Evolutionary conservation across 2,797 vertebrate genomes (phyloP).

Genomic region (Staurois parvus): DNA sequence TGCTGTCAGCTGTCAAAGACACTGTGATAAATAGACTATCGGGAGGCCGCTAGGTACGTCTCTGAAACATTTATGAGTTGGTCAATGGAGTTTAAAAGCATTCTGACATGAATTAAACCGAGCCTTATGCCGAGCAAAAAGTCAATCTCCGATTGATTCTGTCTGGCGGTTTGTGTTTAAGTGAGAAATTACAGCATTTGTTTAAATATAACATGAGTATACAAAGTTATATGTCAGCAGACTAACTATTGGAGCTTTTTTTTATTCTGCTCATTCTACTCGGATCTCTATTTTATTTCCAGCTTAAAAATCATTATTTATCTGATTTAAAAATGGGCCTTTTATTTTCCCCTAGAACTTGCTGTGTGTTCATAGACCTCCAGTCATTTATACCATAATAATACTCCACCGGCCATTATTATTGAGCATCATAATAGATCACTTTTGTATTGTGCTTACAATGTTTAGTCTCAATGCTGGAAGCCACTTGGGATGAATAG

Average conservation of each 20-base stretch:
- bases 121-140: constrained; percentile 72
- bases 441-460: constrained; percentile 49
- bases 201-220: constrained; percentile 60
- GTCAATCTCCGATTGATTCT: constrained; percentile 79
- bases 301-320: constrained; percentile 59
- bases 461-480: constrained; percentile 49
- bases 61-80: constrained; percentile 76
- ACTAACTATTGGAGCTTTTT: constrained; percentile 16
- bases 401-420: constrained; percentile 51
- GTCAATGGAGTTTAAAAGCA: constrained; percentile 75
- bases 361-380: constrained; percentile 37
- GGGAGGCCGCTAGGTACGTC: constrained; percentile 66
- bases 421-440: constrained; percentile 61
- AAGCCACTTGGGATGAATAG: constrained; percentile 51
- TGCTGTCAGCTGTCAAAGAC: constrained; percentile 67
- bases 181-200: constrained; percentile 62
- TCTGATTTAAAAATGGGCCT: constrained; percentile 57
- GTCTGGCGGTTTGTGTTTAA: constrained; percentile 71
- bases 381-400: constrained; percentile 56
- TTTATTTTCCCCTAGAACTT: constrained; percentile 58
- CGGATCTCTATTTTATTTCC: constrained; percentile 42
- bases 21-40: constrained; percentile 67
- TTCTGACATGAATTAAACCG: constrained; percentile 73
- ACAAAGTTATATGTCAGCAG: constrained; percentile 38
- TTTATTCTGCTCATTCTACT: background rate